Conservation (phyloP, 2,113 vertebrate genomes). For the Sus scrofa region DNA sequence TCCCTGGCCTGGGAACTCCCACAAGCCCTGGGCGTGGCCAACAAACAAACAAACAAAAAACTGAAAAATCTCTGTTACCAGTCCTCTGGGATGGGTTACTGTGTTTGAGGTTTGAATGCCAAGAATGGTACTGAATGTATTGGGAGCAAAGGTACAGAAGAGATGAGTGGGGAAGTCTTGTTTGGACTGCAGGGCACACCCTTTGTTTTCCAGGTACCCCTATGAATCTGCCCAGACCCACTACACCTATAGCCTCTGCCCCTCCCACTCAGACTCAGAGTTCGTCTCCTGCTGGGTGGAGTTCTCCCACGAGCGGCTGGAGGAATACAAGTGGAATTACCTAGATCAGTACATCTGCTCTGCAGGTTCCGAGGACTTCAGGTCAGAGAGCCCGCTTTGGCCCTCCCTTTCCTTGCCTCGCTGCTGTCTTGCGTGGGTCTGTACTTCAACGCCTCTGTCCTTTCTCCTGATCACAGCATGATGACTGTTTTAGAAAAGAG, state of each 20-base stretch:
- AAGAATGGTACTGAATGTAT: background rate
- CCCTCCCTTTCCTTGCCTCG: background rate
- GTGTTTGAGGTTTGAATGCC: background rate
- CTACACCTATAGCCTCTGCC: conserved; percentile 98
- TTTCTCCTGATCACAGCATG: conserved; percentile 43
- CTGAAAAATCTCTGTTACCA: background rate
- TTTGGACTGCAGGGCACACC: background rate
- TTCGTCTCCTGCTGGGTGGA: conserved; percentile 99
- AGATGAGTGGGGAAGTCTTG: background rate
- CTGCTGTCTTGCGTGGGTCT: background rate
- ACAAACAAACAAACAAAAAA: background rate
- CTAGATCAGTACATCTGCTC: conserved; percentile 99
- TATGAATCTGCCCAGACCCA: conserved; percentile 97
- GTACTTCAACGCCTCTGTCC: background rate
- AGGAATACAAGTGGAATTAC: conserved; percentile 99
- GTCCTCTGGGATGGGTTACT: background rate
- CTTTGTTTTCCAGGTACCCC: conserved; percentile 91
- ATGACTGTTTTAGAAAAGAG: background rate
- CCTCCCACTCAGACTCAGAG: conserved; percentile 94
- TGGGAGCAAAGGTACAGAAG: background rate
- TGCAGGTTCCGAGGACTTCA: conserved; percentile 98
- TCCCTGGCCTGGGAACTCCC: too few species aligned
- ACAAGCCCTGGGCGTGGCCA: too few species aligned
- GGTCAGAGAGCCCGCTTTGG: conserved; percentile 85
- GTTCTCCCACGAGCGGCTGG: conserved; percentile 96